Evolutionary conservation across 2,797 vertebrate species (phyloP).

Genomic region (Lithobates sylvaticus): DNA sequence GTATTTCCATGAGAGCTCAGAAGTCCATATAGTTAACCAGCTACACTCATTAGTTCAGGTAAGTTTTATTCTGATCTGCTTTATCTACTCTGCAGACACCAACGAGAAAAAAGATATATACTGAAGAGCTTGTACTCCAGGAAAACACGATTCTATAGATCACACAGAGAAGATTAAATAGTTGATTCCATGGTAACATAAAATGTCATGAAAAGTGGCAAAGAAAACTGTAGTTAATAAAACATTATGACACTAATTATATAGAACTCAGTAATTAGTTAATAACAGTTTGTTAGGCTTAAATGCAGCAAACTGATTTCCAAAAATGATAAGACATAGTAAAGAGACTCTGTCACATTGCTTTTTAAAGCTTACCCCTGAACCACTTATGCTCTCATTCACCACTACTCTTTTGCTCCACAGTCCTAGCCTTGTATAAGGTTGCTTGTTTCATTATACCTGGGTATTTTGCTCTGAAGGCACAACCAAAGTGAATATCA

Average conservation of each 20-base stretch:
- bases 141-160: neutral
- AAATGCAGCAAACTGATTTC: neutral
- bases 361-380: too few species aligned
- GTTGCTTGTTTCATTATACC: too few species aligned
- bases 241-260: slow-evolving; percentile 5
- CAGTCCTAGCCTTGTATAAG: too few species aligned
- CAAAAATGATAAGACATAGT: neutral
- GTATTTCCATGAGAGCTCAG: too few species aligned
- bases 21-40: neutral
- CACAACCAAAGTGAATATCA: too few species aligned
- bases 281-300: neutral
- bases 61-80: neutral
- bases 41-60: neutral
- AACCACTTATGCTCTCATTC: too few species aligned
- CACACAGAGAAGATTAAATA: neutral
- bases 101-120: neutral
- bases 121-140: neutral
- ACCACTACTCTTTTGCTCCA: too few species aligned
- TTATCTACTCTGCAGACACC: neutral
- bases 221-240: neutral
- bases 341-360: too few species aligned
- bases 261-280: neutral
- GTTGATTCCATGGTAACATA: neutral
- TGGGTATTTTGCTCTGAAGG: too few species aligned
- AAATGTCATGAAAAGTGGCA: neutral